A percentile compares a stretch with the other conserved stretches of the same genome.
phyloP scores from a whole-genome alignment of 35 echinoderm and acorn worm species.

The Holothuria glaberrima region DNA sequence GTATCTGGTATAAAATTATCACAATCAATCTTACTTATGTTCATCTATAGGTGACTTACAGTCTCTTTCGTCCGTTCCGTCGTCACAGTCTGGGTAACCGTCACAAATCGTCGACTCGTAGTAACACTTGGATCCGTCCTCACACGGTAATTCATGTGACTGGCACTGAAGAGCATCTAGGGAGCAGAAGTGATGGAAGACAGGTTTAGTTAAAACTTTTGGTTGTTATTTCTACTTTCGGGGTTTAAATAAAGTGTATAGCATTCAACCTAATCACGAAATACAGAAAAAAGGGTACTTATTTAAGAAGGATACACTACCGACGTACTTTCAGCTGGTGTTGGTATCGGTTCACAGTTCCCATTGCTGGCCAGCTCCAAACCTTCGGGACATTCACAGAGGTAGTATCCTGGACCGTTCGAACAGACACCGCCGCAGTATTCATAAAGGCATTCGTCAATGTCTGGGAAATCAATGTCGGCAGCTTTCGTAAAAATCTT shows the following conservation, averaged over 20 bases:
- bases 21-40: too few relatives aligned
- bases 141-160: conserved; percentile 8
- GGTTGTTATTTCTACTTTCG: too few relatives aligned
- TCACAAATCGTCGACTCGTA: conserved; percentile 41
- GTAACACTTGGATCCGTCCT: not conserved
- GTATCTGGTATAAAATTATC: not conserved
- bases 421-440: conserved; percentile 6
- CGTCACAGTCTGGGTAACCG: conserved; percentile 35
- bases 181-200: not conserved
- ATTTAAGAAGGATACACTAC: too few relatives aligned
- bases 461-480: not conserved
- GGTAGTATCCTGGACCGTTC: conserved; percentile 4
- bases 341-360: not conserved
- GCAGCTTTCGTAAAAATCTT: not conserved
- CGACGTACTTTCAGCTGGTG: too few relatives aligned
- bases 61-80: conserved; percentile 32
- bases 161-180: conserved; percentile 19
- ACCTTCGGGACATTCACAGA: conserved; percentile 6
- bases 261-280: too few relatives aligned
- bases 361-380: not conserved
- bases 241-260: too few relatives aligned
- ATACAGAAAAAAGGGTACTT: too few relatives aligned
- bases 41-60: conserved; percentile 7
- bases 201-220: not conserved
- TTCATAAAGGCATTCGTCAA: conserved; percentile 27